Percentiles rank a stretch among this genome's conserved stretches.
These are phyloP conservation scores for Campoletis raptor DNA, from an alignment of 2,888 invertebrate genomes.

Conservation along the genomic window DNA sequence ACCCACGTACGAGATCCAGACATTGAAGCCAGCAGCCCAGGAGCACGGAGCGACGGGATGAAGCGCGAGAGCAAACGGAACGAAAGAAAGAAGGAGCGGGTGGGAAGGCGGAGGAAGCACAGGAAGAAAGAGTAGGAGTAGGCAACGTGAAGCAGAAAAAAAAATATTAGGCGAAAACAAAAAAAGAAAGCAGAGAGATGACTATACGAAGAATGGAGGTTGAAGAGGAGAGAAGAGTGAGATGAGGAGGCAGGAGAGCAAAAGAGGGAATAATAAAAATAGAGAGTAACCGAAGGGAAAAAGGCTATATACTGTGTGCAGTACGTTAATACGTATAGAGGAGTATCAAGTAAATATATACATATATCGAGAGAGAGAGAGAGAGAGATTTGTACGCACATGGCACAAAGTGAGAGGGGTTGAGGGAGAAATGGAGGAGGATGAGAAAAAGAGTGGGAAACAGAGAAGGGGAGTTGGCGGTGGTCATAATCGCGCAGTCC, in stretches of 20 bases:
- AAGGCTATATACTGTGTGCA: slow-evolving; percentile 53
- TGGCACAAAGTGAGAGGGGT: slow-evolving; percentile 33
- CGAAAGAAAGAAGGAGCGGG: slow-evolving; percentile 64
- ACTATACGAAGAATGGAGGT: slow-evolving; percentile 62
- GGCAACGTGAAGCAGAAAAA: slow-evolving; percentile 48
- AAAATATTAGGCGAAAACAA: neutral
- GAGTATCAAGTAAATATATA: slow-evolving; percentile 50
- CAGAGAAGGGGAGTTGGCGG: slow-evolving; percentile 72
- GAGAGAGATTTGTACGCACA: slow-evolving; percentile 23
- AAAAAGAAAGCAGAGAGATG: slow-evolving; percentile 51
- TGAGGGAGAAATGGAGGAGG: slow-evolving; percentile 29
- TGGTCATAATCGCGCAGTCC: slow-evolving; percentile 84
- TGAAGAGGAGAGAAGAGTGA: slow-evolving; percentile 42
- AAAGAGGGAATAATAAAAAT: slow-evolving; percentile 62
- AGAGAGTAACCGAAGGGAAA: slow-evolving; percentile 56
- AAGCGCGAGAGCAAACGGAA: slow-evolving; percentile 68
- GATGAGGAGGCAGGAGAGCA: slow-evolving; percentile 41
- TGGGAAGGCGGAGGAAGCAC: slow-evolving; percentile 58
- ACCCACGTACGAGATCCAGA: slow-evolving; percentile 52
- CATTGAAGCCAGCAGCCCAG: slow-evolving; percentile 53
- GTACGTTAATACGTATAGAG: slow-evolving; percentile 43
- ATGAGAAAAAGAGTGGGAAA: slow-evolving; percentile 64
- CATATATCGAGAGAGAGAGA: neutral
- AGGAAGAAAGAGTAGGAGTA: slow-evolving; percentile 54
- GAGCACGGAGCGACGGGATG: slow-evolving; percentile 67